Conservation (phyloP, 2,113 vertebrate species). For the Poecilia latipinna region DNA sequence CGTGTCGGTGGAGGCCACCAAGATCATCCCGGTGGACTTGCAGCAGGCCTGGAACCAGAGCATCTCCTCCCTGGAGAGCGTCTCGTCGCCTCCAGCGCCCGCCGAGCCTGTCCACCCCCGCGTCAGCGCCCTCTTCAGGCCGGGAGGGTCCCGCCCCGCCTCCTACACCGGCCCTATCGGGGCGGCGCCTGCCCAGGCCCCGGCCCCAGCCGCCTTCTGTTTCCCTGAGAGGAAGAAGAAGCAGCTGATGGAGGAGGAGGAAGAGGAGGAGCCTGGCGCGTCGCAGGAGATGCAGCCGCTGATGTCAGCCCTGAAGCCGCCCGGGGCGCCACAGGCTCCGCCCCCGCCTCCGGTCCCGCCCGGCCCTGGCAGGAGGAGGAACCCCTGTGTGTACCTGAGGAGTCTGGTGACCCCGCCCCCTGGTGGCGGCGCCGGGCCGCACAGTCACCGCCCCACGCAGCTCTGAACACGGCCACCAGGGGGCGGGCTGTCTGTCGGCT, state of each 20-base stretch:
- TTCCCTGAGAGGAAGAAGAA: constrained; percentile 79
- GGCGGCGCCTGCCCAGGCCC: constrained; percentile 26
- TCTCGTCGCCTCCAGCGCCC: constrained; percentile 85
- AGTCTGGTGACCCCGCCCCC: constrained; percentile 76
- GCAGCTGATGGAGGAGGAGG: constrained; percentile 71
- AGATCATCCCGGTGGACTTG: constrained; percentile 95
- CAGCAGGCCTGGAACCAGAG: constrained; percentile 97
- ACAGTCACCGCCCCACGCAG: constrained; percentile 78
- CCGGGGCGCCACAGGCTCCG: constrained; percentile 69
- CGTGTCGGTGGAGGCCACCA: constrained; percentile 91
- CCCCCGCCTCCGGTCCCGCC: constrained; percentile 56
- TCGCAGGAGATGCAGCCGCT: constrained; percentile 88
- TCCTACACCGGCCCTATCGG: constrained; percentile 63
- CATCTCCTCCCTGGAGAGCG: constrained; percentile 94
- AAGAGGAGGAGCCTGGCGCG: constrained; percentile 39
- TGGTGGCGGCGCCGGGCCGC: constrained; percentile 45
- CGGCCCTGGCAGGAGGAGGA: constrained; percentile 75
- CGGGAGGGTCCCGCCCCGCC: constrained; percentile 61
- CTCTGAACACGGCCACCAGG: constrained; percentile 53
- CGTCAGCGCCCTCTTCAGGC: constrained; percentile 74
- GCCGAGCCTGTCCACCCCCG: constrained; percentile 76
- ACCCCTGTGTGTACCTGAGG: constrained; percentile 82
- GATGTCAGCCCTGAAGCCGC: constrained; percentile 80
- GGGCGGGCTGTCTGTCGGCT: background rate
- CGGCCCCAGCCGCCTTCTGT: constrained; percentile 77